Evolutionary conservation across 2,113 vertebrate genomes (phyloP), one percentile per base, ranked within the genome.

Genomic region (Alethe diademata): DNA sequence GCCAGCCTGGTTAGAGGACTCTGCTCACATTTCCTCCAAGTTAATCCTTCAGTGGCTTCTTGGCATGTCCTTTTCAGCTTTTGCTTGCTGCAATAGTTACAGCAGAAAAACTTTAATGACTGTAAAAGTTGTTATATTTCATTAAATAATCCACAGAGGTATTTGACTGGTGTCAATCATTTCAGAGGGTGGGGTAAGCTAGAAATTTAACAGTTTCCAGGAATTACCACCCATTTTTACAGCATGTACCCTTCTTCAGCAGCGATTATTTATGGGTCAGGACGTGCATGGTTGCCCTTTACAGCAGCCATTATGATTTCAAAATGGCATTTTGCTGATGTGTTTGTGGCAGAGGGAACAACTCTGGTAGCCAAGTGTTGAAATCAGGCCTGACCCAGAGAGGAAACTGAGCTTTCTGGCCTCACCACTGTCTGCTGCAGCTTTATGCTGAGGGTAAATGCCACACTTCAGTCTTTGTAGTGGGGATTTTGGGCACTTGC

Each of bases 341-440:
- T 88, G 70, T 72, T 81, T 91, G 76, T 70, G 66, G 75, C 91
- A 92, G 66, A n/a, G 36, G 83, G 84, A 96, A 28, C 47, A 92
- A 35, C 23, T 50, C 40, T 50, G 40, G 71, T 78, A 94, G 89
- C 74, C 88, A 95, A 69, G 83, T 54, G 70, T 80, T 83, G 78
- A 90, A 88, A 73, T 66, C 75, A 40, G 58, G 45, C 64, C 51
- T 50, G 35, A 66, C 82, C 67, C 56, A 74, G 53, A 72, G 75
- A 75, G 53, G 28, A 84, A 61, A 50, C 0, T 0, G 43, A 79
- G 43, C 16, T 88, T 84, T 64, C 67, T 83, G 82, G 47, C 23
- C 31, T 83, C n/a, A 48, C 22, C 56, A 19, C 35, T 22, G 62
- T 56, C 67, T 75, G 29, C 71, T 71, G 71, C 54, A 65, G 24